phyloP scores from a whole-genome alignment of 2,797 vertebrate genomes.

The Schizothorax lantsangensis region DNA sequence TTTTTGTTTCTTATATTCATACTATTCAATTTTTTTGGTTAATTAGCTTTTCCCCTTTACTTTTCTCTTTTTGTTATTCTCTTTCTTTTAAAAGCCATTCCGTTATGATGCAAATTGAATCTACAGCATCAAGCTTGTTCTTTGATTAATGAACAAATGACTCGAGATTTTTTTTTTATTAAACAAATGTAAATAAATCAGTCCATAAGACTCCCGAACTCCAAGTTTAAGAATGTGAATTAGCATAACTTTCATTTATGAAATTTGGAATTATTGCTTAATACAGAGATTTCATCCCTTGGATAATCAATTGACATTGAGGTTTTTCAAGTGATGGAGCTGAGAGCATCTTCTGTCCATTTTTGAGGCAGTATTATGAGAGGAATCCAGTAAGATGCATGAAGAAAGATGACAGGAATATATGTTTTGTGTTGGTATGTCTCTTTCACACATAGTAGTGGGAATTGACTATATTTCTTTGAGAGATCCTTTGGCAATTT shows the following conservation, averaged over 20 bases:
- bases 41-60: too few species aligned
- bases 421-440: slow-evolving; percentile 19
- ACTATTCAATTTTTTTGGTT: too few species aligned
- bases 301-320: too few species aligned
- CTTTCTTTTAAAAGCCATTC: too few species aligned
- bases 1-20: too few species aligned
- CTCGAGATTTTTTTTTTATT: too few species aligned
- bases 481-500: slow-evolving; percentile 31
- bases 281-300: neutral
- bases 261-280: neutral
- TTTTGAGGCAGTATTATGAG: neutral
- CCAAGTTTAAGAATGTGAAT: neutral
- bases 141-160: too few species aligned
- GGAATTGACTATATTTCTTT: slow-evolving; percentile 21
- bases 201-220: too few species aligned
- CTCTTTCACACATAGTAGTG: slow-evolving; percentile 18
- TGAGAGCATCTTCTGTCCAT: neutral
- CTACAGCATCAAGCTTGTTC: too few species aligned
- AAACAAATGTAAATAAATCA: too few species aligned
- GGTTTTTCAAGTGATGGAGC: neutral
- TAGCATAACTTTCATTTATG: neutral
- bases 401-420: slow-evolving; percentile 14
- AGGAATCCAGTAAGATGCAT: neutral
- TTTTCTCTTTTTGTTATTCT: too few species aligned
- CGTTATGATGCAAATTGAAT: too few species aligned